A percentile compares a stretch with the other conserved stretches of the same genome.
Evolutionary conservation across 2,888 invertebrate genomes (phyloP).

Genomic region (Glyphotaelius pellucidus): DNA sequence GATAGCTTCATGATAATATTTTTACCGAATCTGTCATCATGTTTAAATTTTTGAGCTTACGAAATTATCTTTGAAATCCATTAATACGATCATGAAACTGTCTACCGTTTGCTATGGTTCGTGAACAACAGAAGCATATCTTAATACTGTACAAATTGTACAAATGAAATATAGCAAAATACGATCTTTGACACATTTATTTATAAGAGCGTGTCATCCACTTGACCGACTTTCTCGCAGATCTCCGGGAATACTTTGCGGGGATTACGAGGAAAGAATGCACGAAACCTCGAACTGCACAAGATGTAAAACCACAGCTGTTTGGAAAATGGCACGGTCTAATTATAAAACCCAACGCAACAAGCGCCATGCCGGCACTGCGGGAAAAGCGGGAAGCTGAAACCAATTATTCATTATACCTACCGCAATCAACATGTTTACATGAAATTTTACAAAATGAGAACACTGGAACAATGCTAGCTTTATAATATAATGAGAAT

Average conservation of each 20-base stretch:
- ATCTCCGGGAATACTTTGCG: conserved; percentile 19
- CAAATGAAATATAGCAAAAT: neutral
- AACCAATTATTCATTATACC: neutral
- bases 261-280: conserved; percentile 21
- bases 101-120: no score
- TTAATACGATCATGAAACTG: no score
- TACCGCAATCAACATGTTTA: neutral
- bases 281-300: neutral
- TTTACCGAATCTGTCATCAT: neutral
- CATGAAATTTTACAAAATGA: neutral
- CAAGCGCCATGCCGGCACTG: neutral
- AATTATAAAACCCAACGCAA: conserved; percentile 18
- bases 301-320: conserved; percentile 25
- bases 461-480: neutral
- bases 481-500: neutral
- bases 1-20: neutral
- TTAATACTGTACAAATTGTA: neutral
- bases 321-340: conserved; percentile 24
- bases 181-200: conserved; percentile 15
- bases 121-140: no score
- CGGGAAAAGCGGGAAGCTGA: conserved; percentile 34
- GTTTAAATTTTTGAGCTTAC: neutral
- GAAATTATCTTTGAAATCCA: neutral
- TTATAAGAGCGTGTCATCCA: conserved; percentile 12
- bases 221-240: conserved; percentile 17